These are phyloP conservation scores for Tautogolabrus adspersus DNA, from an alignment of 2,113 vertebrate genomes.

Conservation along the genomic window DNA sequence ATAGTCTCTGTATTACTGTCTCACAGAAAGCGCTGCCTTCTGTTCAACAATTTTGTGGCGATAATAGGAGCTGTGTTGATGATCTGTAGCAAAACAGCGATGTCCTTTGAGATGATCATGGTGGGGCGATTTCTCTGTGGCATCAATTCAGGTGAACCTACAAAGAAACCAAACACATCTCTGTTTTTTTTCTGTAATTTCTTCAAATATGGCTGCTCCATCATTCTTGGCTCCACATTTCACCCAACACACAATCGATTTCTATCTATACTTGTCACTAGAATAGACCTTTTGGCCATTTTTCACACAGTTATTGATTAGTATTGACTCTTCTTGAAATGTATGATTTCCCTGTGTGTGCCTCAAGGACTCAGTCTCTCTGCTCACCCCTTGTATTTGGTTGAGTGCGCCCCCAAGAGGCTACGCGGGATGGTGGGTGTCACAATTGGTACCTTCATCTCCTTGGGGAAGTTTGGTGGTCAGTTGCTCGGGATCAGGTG, in stretches of 20 bases:
- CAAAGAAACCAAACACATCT: not conserved
- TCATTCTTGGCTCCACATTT: not conserved
- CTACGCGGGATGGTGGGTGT: conserved; percentile 81
- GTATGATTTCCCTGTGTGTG: not conserved
- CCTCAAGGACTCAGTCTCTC: conserved; percentile 77
- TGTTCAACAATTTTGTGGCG: conserved; percentile 77
- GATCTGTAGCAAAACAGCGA: conserved; percentile 71
- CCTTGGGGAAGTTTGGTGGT: conserved; percentile 83
- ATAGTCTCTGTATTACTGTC: not conserved
- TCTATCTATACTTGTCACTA: conserved; percentile 10
- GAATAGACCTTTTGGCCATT: conserved; percentile 16
- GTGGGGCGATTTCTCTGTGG: conserved; percentile 78
- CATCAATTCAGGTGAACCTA: conserved; percentile 74
- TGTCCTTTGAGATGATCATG: conserved; percentile 86
- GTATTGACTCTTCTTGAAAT: conserved; percentile 22
- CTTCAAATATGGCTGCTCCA: not conserved
- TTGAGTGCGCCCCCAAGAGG: conserved; percentile 83
- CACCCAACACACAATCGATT: conserved; percentile 17
- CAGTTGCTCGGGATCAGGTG: conserved; percentile 89
- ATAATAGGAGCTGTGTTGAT: conserved; percentile 78
- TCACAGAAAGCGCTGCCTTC: conserved; percentile 77
- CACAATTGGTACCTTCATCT: conserved; percentile 76
- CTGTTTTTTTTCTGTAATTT: not conserved
- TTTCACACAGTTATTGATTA: conserved; percentile 14
- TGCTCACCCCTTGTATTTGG: conserved; percentile 81